Evolutionary conservation across 1,140 invertebrate genomes (phyloP), one percentile per base, ranked within the genome.

Genomic region (Nasonia vitripennis): DNA sequence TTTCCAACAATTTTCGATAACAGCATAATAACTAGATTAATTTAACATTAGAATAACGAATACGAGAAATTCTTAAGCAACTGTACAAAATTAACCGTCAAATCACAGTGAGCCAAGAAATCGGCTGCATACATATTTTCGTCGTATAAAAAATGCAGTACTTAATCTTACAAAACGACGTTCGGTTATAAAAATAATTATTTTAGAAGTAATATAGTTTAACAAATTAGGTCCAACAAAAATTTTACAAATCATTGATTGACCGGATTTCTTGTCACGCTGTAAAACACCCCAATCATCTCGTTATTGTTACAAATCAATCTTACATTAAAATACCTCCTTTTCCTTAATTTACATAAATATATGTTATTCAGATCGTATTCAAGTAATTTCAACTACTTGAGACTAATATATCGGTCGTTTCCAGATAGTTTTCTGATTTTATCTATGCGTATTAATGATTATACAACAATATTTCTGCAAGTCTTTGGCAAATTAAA

Each of bases 401-500:
- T 37, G 34, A 23, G 70, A 81, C n/a, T 48, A 67, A 81, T 68
- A 48, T 5, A 70, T 70, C 34, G 23, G 11, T 85, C 77, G 41
- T 81, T 17, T n/a, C 17, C 55, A 80, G 55, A 78, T 41, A 55
- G n/a, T 80, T 70, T 86, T 62, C 55, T 70, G 55, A 67, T 78
- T 81, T 86, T 12, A 78, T 71, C 20, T 78, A 62, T 82, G 45
- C 37, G 41, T 27, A 71, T 55, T 78, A 62, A 75, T 75, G 80
- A 78, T 78, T 81, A 71, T 78, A 86, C 37, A 86, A 81, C 51
- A 86, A 82, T 73, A 14, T 83, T 83, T 86, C 81, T 86, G 85
- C 85, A 83, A 79, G 45, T 86, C 85, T 86, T 86, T 86, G 85
- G 85, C 70, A 86, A 86, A 79, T 86, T 83, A 83, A 86, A 86